Percentiles rank a stretch among this genome's conserved stretches.
Evolutionary conservation across 1,140 invertebrate genomes (phyloP).

Genomic region (Ceratosolen solmsi): DNA sequence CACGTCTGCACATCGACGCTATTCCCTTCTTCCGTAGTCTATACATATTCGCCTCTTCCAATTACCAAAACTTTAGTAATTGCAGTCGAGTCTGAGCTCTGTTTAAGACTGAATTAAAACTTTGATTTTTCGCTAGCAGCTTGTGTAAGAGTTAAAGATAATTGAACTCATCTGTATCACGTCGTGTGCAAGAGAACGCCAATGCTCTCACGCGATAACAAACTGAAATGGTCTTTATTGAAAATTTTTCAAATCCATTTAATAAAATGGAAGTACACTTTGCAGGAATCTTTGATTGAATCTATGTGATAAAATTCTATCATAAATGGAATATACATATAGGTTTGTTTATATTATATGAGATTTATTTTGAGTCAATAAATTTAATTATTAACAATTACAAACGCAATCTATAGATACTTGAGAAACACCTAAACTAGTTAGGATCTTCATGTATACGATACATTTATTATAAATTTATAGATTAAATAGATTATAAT

Average conservation of each 20-base stretch:
- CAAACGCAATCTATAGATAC: too few species aligned
- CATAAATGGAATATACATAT: too few species aligned
- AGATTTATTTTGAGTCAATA: too few species aligned
- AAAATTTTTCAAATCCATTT: constrained; percentile 30
- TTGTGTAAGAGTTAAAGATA: constrained; percentile 54
- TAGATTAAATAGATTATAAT: too few species aligned
- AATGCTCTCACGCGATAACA: constrained; percentile 59
- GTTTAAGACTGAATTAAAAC: constrained; percentile 69
- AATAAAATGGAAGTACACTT: neutral
- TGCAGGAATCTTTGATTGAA: neutral
- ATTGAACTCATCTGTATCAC: constrained; percentile 58
- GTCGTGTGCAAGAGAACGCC: constrained; percentile 35
- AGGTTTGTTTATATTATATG: too few species aligned
- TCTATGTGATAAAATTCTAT: too few species aligned
- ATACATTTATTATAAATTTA: too few species aligned
- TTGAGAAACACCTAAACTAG: too few species aligned
- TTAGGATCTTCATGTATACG: too few species aligned
- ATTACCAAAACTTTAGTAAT: constrained; percentile 69
- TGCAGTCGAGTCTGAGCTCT: constrained; percentile 58
- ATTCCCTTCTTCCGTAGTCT: constrained; percentile 11
- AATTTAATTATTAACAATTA: too few species aligned
- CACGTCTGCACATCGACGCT: constrained; percentile 48
- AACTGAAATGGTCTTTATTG: constrained; percentile 56
- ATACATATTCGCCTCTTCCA: constrained; percentile 52
- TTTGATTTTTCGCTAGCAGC: constrained; percentile 64